These are phyloP conservation scores for Drymodes brunneopygia DNA, from an alignment of 2,113 vertebrate genomes.

Conservation along the genomic window DNA sequence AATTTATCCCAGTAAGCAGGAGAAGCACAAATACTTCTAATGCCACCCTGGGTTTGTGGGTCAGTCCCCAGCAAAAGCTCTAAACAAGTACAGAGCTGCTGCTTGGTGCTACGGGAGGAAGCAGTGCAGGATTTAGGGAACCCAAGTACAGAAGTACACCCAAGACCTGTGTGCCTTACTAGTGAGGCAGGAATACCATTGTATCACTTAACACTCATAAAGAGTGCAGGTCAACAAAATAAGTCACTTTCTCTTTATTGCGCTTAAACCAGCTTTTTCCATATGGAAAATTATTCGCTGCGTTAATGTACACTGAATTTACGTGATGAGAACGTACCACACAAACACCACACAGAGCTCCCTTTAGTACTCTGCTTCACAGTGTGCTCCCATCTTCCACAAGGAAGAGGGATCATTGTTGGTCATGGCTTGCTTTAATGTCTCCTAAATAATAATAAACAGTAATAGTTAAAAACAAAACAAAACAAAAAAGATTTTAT, in stretches of 20 bases:
- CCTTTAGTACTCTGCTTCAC: neutral
- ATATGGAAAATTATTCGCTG: neutral
- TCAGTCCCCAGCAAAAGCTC: neutral
- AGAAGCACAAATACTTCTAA: neutral
- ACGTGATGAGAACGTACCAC: neutral
- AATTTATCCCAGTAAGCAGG: neutral
- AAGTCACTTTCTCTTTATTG: neutral
- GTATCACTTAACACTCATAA: neutral
- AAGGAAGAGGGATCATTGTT: slow-evolving; percentile 52
- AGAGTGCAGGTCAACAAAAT: neutral
- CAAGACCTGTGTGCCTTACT: neutral
- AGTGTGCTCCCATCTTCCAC: neutral
- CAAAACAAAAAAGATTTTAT: neutral
- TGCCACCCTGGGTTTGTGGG: neutral
- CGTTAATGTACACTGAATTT: neutral
- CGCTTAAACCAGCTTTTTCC: neutral
- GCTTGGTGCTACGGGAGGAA: neutral
- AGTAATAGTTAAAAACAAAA: neutral
- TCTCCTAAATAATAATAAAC: slow-evolving; percentile 63
- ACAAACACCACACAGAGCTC: neutral
- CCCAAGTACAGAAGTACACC: neutral
- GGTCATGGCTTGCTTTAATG: slow-evolving; percentile 60
- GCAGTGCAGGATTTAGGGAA: neutral
- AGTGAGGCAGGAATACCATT: neutral
- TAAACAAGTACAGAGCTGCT: neutral